A percentile compares a stretch with the other conserved stretches of the same genome.
These are phyloP conservation scores for Helicoverpa armigera DNA, from an alignment of 1,140 invertebrate genomes.

Conservation along the genomic window DNA sequence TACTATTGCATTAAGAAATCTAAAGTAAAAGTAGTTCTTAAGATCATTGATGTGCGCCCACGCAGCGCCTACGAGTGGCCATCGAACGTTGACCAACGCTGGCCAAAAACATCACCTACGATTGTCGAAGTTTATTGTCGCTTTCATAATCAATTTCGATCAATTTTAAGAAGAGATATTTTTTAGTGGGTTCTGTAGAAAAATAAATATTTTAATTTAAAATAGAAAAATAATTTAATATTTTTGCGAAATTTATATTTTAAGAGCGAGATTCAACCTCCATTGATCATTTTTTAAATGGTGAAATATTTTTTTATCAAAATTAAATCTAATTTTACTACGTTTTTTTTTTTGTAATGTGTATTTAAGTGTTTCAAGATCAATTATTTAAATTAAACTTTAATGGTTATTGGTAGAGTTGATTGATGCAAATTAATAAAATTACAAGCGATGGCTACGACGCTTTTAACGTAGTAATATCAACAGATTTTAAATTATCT, in stretches of 20 bases:
- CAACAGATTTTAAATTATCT: not conserved
- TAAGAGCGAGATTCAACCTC: not conserved
- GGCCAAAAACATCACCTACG: slow-evolving; percentile 78
- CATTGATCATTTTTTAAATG: not conserved
- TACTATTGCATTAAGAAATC: slow-evolving; percentile 35
- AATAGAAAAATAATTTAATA: not conserved
- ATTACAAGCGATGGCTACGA: not conserved
- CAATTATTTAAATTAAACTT: slow-evolving; percentile 2
- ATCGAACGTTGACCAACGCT: slow-evolving; percentile 72
- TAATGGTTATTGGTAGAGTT: not conserved
- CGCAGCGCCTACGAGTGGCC: slow-evolving; percentile 55
- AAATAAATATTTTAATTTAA: not conserved
- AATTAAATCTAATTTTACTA: too few relatives aligned
- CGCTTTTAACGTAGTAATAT: not conserved
- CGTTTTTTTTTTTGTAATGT: too few relatives aligned
- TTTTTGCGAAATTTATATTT: not conserved
- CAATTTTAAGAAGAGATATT: not conserved
- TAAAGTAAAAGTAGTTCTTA: slow-evolving; percentile 78
- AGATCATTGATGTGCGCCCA: slow-evolving; percentile 63
- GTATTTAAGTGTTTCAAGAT: not conserved
- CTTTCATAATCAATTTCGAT: slow-evolving; percentile 44
- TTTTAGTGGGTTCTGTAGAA: not conserved
- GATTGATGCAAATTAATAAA: not conserved
- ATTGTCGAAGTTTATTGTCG: not conserved
- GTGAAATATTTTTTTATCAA: too few relatives aligned